A percentile compares a stretch with the other conserved stretches of the same genome.
Conservation (phyloP, 1,140 invertebrate species). For the Oreohelix idahoensis region DNA sequence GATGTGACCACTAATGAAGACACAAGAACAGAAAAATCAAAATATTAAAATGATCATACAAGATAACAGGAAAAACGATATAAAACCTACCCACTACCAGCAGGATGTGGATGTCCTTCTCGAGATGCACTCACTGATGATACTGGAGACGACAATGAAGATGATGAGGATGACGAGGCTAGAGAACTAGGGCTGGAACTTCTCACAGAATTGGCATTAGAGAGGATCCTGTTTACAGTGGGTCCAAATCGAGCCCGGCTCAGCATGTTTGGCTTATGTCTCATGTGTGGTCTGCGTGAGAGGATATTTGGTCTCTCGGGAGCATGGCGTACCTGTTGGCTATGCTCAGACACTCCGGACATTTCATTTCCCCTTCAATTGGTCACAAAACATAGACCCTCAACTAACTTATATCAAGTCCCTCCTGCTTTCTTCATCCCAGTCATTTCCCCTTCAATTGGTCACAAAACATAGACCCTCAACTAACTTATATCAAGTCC, state of each 20-base stretch:
- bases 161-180: conserved; percentile 42
- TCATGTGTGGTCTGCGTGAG: conserved; percentile 69
- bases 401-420: no score
- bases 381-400: no score
- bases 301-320: conserved; percentile 69
- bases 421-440: no score
- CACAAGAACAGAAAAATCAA: no score
- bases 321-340: conserved; percentile 13
- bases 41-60: no score
- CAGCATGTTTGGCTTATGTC: conserved; percentile 73
- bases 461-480: no score
- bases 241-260: conserved; percentile 31
- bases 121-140: conserved; percentile 5
- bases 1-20: no score
- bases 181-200: conserved; percentile 40
- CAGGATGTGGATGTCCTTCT: background rate
- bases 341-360: background rate
- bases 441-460: no score
- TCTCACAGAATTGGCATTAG: background rate
- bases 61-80: no score
- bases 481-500: no score
- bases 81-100: conserved; percentile 15
- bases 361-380: no score
- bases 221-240: conserved; percentile 8
- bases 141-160: conserved; percentile 31